These are phyloP conservation scores for Guaruba guarouba DNA, from an alignment of 2,113 vertebrate species.

Conservation along the genomic window DNA sequence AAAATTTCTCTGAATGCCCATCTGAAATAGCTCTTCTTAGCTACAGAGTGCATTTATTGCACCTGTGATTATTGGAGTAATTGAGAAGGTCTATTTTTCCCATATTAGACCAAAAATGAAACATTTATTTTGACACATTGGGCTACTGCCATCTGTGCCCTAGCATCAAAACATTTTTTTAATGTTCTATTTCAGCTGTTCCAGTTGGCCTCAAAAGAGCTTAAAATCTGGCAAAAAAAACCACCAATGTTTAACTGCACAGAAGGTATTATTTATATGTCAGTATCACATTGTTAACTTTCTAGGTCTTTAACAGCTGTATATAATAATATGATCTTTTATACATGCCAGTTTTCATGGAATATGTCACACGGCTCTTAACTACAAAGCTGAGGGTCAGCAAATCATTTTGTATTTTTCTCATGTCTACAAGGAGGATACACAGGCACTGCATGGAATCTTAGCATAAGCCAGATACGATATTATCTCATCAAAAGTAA, in stretches of 20 bases:
- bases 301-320: constrained; percentile 54
- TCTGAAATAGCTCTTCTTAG: constrained; percentile 10
- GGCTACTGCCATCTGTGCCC: constrained; percentile 53
- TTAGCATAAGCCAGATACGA: not conserved
- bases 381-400: not conserved
- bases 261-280: constrained; percentile 60
- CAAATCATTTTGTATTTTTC: not conserved
- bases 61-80: constrained; percentile 43
- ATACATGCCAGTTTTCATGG: not conserved
- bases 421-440: not conserved
- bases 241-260: constrained; percentile 54
- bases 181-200: constrained; percentile 62
- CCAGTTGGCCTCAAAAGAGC: constrained; percentile 52
- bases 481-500: constrained; percentile 8
- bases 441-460: not conserved
- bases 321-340: not conserved
- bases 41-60: not conserved
- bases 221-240: constrained; percentile 63
- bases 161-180: constrained; percentile 50
- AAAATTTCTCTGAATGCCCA: constrained; percentile 17
- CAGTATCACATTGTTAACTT: constrained; percentile 39
- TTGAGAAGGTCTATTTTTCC: constrained; percentile 53
- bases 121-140: constrained; percentile 62
- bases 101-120: constrained; percentile 52
- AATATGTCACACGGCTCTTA: not conserved